A percentile compares a stretch with the other conserved stretches of the same genome.
Conservation (phyloP, 2,888 invertebrate species). For the Heliconius cydno region DNA sequence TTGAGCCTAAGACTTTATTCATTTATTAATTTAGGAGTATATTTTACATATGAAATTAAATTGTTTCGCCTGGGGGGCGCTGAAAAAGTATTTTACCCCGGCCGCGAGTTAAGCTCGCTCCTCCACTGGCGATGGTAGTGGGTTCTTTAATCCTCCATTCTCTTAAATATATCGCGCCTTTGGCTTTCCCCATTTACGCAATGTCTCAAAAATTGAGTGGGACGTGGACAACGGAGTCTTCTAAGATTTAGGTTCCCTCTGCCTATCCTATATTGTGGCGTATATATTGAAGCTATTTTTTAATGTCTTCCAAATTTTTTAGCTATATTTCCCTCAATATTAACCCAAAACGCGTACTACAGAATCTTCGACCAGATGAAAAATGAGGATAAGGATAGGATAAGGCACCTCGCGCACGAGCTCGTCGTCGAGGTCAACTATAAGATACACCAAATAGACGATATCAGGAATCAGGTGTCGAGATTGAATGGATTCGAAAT, state of each 20-base stretch:
- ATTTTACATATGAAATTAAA: too few relatives aligned
- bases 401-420: conserved; percentile 39
- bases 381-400: conserved; percentile 37
- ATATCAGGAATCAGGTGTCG: conserved; percentile 38
- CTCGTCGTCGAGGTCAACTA: conserved; percentile 44
- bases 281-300: background rate
- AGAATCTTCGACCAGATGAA: conserved; percentile 32
- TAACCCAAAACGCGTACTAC: background rate
- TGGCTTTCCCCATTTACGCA: too few relatives aligned
- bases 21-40: too few relatives aligned
- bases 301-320: background rate
- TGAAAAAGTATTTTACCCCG: too few relatives aligned
- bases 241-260: background rate
- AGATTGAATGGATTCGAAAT: conserved; percentile 39
- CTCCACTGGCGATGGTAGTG: too few relatives aligned
- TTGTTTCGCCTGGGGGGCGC: too few relatives aligned
- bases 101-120: too few relatives aligned
- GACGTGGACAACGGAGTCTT: background rate
- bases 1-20: too few relatives aligned
- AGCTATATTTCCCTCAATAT: background rate
- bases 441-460: conserved; percentile 43
- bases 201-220: too few relatives aligned
- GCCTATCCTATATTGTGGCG: background rate
- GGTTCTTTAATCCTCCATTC: too few relatives aligned
- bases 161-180: too few relatives aligned